Evolutionary conservation across 2,888 invertebrate species (phyloP).

Genomic region (Pristionchus fissidentatus): DNA sequence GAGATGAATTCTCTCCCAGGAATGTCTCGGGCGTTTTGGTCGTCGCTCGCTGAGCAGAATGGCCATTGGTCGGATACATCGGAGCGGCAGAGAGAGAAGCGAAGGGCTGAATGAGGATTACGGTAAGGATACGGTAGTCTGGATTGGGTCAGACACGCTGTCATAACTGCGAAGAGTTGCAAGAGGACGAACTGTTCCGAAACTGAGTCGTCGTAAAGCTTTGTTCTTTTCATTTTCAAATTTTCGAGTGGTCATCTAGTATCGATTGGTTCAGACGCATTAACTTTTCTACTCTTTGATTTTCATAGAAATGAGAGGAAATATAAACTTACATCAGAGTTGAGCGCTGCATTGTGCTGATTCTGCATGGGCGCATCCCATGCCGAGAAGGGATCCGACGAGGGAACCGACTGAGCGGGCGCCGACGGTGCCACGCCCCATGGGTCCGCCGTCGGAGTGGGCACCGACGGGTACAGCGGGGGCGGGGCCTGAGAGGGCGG

Average conservation of each 20-base stretch:
- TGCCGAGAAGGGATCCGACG: constrained; percentile 64
- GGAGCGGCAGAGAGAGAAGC: constrained; percentile 42
- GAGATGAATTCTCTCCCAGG: constrained; percentile 93
- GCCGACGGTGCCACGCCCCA: constrained; percentile 77
- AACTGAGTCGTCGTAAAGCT: too few species aligned
- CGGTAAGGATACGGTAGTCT: too few species aligned
- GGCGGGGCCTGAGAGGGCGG: constrained; percentile 29
- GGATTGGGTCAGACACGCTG: too few species aligned
- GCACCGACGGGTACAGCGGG: constrained; percentile 32
- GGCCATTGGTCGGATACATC: constrained; percentile 33
- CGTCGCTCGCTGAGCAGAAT: constrained; percentile 7
- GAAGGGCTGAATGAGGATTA: constrained; percentile 34
- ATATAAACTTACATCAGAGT: neutral
- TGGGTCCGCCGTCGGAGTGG: constrained; percentile 66
- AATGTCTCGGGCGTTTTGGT: constrained; percentile 92
- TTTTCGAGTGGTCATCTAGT: too few species aligned
- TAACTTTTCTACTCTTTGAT: too few species aligned
- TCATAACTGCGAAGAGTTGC: too few species aligned
- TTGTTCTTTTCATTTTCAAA: too few species aligned
- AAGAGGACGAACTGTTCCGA: too few species aligned
- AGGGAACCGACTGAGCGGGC: constrained; percentile 42
- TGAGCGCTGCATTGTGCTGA: neutral
- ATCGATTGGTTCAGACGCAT: too few species aligned
- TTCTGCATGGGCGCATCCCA: constrained; percentile 60
- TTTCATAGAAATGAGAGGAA: neutral